Conservation (phyloP, 2,888 invertebrate species). For the Patella pellucida region DNA sequence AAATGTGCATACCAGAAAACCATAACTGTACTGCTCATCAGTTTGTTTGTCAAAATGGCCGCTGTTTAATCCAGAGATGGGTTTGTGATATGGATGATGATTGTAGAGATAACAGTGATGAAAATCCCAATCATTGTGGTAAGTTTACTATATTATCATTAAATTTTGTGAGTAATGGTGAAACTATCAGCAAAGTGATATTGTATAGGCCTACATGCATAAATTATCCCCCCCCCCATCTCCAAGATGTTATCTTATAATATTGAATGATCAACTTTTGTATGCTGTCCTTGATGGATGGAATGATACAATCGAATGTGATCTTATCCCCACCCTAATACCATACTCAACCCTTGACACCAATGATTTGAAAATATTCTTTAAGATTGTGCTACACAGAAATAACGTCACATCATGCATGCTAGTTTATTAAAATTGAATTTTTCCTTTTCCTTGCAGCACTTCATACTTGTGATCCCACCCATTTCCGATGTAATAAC, state of each 20-base stretch:
- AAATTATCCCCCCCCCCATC: too few relatives aligned
- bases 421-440: neutral
- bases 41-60: constrained; percentile 92
- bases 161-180: too few relatives aligned
- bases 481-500: constrained; percentile 66
- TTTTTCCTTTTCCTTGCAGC: constrained; percentile 42
- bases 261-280: too few relatives aligned
- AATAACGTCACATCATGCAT: neutral
- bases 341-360: neutral
- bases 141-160: constrained; percentile 23
- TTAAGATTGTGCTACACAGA: neutral
- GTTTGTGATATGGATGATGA: constrained; percentile 88
- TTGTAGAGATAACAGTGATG: constrained; percentile 65
- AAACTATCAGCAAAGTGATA: too few relatives aligned
- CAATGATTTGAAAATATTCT: neutral
- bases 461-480: constrained; percentile 59
- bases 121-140: constrained; percentile 64
- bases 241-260: too few relatives aligned
- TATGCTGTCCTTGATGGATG: too few relatives aligned
- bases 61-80: constrained; percentile 94
- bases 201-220: too few relatives aligned
- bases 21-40: constrained; percentile 73
- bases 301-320: too few relatives aligned
- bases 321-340: neutral
- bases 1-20: constrained; percentile 89